A percentile compares a stretch with the other conserved stretches of the same genome.
These are phyloP conservation scores for Nemapogon koenigi DNA, from an alignment of 2,888 invertebrate species.

Conservation along the genomic window DNA sequence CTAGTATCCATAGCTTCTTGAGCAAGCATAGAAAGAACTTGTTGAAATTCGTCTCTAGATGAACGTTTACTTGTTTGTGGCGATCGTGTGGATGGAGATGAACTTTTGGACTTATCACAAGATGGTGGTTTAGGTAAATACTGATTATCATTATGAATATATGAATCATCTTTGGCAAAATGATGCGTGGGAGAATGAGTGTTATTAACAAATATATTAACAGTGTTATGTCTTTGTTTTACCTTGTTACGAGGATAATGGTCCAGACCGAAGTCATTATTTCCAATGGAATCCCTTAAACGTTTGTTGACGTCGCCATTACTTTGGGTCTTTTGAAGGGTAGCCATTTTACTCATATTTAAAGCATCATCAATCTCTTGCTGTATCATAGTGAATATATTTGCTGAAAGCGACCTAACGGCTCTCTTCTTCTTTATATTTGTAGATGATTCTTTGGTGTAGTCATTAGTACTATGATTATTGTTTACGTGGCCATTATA, in stretches of 20 bases:
- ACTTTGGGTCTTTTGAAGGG: slow-evolving; percentile 68
- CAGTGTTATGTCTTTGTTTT: slow-evolving; percentile 59
- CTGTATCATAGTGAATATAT: slow-evolving; percentile 79
- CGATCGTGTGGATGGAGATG: slow-evolving; percentile 65
- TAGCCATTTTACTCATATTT: slow-evolving; percentile 53
- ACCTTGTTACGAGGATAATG: slow-evolving; percentile 55
- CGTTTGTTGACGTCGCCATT: slow-evolving; percentile 64
- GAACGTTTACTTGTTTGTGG: slow-evolving; percentile 54
- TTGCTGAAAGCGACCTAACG: slow-evolving; percentile 82
- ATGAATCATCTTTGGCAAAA: slow-evolving; percentile 61
- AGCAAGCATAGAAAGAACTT: slow-evolving; percentile 75
- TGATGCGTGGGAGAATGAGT: slow-evolving; percentile 44
- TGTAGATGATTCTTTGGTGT: slow-evolving; percentile 38
- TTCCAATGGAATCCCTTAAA: slow-evolving; percentile 50
- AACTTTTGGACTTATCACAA: slow-evolving; percentile 59
- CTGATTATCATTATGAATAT: slow-evolving; percentile 54
- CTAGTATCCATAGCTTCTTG: slow-evolving; percentile 79
- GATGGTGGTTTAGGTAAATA: slow-evolving; percentile 55
- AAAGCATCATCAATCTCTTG: slow-evolving; percentile 68
- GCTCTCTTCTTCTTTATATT: slow-evolving; percentile 78
- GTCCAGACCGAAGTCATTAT: slow-evolving; percentile 48
- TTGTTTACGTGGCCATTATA: slow-evolving; percentile 55
- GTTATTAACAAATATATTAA: slow-evolving; percentile 56
- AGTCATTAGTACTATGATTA: slow-evolving; percentile 41
- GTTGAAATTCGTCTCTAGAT: slow-evolving; percentile 68